Percentiles rank a stretch among this genome's conserved stretches.
phyloP scores from a whole-genome alignment of 2,888 invertebrate genomes.

The Leptopterna dolabrata region DNA sequence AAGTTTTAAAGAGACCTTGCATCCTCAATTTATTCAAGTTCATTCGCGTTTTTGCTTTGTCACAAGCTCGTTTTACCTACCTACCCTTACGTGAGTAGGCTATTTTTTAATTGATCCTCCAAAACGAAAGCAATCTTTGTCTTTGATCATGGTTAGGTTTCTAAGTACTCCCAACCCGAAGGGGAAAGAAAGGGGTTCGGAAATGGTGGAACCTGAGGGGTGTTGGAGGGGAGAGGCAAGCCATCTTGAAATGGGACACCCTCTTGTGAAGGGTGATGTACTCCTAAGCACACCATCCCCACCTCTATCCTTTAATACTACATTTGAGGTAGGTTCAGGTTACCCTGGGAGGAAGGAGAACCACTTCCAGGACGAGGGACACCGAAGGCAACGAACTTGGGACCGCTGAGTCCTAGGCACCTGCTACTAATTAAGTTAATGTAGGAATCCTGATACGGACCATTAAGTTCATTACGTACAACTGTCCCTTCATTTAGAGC shows the following conservation, averaged over 20 bases:
- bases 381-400: conserved; percentile 37
- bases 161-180: conserved; percentile 21
- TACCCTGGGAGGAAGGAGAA: not conserved
- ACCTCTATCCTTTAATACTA: conserved; percentile 36
- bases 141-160: conserved; percentile 49
- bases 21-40: not conserved
- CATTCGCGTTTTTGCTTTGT: not conserved
- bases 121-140: conserved; percentile 44
- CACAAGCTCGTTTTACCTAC: not conserved
- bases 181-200: not conserved
- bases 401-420: conserved; percentile 35
- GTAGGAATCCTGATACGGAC: conserved; percentile 51
- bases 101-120: conserved; percentile 36
- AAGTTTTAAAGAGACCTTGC: not conserved
- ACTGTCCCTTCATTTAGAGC: conserved; percentile 48
- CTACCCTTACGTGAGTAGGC: not conserved
- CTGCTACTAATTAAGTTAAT: conserved; percentile 51
- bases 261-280: conserved; percentile 40
- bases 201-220: not conserved
- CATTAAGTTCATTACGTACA: conserved; percentile 49
- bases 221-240: not conserved
- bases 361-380: not conserved
- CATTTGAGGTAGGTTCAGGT: conserved; percentile 53
- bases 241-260: conserved; percentile 54
- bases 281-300: conserved; percentile 23